Evolutionary conservation across 2,797 vertebrate genomes (phyloP), one percentile per base, ranked within the genome.

Genomic region (Neoniphon sammara): DNA sequence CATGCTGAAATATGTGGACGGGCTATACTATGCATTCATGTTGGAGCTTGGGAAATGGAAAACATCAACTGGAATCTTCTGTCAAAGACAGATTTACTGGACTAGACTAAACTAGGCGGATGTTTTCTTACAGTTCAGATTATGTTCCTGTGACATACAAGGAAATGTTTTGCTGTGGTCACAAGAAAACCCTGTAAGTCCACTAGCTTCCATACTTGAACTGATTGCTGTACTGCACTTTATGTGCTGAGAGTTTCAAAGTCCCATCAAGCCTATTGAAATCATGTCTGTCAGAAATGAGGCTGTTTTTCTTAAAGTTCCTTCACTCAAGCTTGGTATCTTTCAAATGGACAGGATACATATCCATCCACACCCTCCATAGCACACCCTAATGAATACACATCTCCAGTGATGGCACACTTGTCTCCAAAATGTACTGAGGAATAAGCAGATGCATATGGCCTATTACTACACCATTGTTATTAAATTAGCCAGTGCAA

Each of bases 11-110:
- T 50, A 21, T 77, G 47, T 54, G 21, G 25, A 0, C 34, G n/a
- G 20, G 44, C 47, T 67, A 12, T 21, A 46, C 73, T 81, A 73
- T 72, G 77, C 72, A 80, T 77, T 44, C 23, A 62, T 25, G 30
- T 21, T 52, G 31, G 42, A 68, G 54, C 27, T 53, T 30, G 27
- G 66, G 3, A 23, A 52, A 20, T 49, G n/a, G 52, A 9, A n/a
- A 39, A 63, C 1, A 65, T 11, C 66, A 50, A 67, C 56, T 69
- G 56, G 57, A 70, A 27, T 4, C 27, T 44, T 44, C 42, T 44
- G 42, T 44, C 42, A 44, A 17, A 44, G 42, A 15, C 14, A 1
- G 5, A 3, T 5, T 9, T 59, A 25, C 34, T 54, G 20, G 34
- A 27, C 42, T 4, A 30, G 14, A 47, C 3, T 12, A 0, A 76